Percentiles rank a stretch among this genome's conserved stretches.
Conservation (phyloP, 2,797 vertebrate species). For the Phrynocephalus vlangalii region DNA sequence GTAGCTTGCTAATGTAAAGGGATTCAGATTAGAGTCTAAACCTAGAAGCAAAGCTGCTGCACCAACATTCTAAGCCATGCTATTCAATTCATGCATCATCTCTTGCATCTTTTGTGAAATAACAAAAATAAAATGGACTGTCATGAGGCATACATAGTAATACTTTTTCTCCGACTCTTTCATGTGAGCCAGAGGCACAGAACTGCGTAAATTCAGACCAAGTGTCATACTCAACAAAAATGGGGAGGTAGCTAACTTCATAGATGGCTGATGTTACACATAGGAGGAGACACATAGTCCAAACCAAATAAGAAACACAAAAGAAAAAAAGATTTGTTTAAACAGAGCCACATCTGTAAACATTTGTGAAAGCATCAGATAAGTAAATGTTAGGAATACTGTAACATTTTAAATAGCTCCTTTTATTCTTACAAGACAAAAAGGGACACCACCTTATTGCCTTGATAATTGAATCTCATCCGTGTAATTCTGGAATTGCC, state of each 20-base stretch:
- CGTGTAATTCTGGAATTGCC: constrained; percentile 95
- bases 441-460: constrained; percentile 90
- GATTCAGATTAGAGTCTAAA: not conserved
- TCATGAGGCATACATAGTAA: not conserved
- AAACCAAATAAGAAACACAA: not conserved
- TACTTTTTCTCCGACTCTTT: not conserved
- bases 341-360: not conserved
- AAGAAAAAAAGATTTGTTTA: not conserved
- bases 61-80: not conserved
- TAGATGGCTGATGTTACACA: not conserved
- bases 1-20: not conserved
- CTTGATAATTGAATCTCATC: constrained; percentile 97
- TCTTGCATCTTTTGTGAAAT: not conserved
- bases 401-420: not conserved
- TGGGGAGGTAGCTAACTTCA: not conserved
- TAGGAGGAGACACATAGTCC: no score
- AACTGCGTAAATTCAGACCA: not conserved
- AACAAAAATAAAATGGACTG: not conserved
- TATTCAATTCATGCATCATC: not conserved
- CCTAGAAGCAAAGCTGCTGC: not conserved
- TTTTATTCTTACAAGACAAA: not conserved
- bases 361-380: not conserved
- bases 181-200: not conserved
- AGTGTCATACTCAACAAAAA: not conserved
- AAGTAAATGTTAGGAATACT: not conserved